Conservation (phyloP, 1,140 invertebrate species). For the Centruroides vittatus region DNA sequence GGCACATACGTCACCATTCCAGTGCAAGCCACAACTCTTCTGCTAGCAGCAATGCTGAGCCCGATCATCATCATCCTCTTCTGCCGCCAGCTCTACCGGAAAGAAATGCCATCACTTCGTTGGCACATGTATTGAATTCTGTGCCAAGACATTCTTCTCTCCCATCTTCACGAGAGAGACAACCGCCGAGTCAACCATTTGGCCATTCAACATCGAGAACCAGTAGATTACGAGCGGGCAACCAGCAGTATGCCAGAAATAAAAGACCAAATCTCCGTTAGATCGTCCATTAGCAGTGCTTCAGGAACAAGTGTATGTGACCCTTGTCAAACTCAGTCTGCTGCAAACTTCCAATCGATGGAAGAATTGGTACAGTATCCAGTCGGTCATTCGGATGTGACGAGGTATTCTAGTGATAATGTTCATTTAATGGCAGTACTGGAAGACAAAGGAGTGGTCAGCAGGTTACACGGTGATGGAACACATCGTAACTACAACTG, state of each 20-base stretch:
- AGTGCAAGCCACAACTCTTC: not conserved
- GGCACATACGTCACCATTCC: not conserved
- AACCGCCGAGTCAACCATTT: too few relatives aligned
- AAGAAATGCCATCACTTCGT: too few relatives aligned
- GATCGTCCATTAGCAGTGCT: too few relatives aligned
- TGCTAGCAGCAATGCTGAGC: not conserved
- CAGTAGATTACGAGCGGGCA: not conserved
- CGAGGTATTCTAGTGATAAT: too few relatives aligned
- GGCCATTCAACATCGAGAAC: not conserved
- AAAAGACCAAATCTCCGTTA: too few relatives aligned
- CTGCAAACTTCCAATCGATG: not conserved
- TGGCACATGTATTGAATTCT: not conserved
- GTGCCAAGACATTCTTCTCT: too few relatives aligned
- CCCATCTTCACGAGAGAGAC: too few relatives aligned
- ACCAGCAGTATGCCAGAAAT: too few relatives aligned
- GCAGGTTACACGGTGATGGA: not conserved
- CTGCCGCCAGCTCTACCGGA: not conserved
- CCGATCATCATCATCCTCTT: not conserved
- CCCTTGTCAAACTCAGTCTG: not conserved
- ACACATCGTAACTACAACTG: not conserved
- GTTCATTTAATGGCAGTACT: not conserved
- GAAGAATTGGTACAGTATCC: not conserved
- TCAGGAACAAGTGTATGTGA: too few relatives aligned
- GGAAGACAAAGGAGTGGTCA: not conserved
- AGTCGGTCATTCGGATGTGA: not conserved